Conservation (phyloP, 1,140 invertebrate species). For the Hypsibius dujardini region DNA sequence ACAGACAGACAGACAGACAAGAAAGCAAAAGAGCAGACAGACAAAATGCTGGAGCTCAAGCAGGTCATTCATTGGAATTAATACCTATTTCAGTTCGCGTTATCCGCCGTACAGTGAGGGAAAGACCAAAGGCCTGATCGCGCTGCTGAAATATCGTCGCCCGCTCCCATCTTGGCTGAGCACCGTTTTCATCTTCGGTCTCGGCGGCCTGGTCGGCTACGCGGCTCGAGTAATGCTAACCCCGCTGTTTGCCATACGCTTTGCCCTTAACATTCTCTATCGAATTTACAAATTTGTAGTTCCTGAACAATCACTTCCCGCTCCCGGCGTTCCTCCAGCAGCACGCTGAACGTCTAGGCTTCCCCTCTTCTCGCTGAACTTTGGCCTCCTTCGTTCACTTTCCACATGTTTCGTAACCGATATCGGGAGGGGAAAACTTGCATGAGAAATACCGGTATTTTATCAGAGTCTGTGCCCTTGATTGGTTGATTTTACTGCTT, state of each 20-base stretch:
- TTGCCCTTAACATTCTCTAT: neutral
- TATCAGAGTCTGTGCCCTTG: no score
- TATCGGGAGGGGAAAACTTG: no score
- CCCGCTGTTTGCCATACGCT: neutral
- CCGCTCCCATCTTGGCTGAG: constrained; percentile 44
- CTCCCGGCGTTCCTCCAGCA: neutral
- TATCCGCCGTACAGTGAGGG: constrained; percentile 70
- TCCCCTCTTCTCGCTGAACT: no score
- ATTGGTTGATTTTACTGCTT: no score
- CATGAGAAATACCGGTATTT: no score
- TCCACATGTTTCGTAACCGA: no score
- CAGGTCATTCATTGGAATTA: no score
- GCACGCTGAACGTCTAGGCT: neutral
- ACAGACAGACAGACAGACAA: no score
- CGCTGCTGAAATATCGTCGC: constrained; percentile 45
- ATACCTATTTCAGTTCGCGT: constrained; percentile 41
- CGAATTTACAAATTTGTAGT: constrained; percentile 5
- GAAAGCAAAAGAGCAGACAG: no score
- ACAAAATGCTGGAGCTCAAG: no score
- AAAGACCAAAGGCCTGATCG: constrained; percentile 45
- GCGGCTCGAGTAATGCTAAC: neutral
- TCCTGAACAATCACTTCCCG: neutral
- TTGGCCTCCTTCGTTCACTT: no score
- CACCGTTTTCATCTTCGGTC: constrained; percentile 45
- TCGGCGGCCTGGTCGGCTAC: constrained; percentile 35